Evolutionary conservation across 1,140 invertebrate species (phyloP).

Genomic region (Drosophila pallidifrons): DNA sequence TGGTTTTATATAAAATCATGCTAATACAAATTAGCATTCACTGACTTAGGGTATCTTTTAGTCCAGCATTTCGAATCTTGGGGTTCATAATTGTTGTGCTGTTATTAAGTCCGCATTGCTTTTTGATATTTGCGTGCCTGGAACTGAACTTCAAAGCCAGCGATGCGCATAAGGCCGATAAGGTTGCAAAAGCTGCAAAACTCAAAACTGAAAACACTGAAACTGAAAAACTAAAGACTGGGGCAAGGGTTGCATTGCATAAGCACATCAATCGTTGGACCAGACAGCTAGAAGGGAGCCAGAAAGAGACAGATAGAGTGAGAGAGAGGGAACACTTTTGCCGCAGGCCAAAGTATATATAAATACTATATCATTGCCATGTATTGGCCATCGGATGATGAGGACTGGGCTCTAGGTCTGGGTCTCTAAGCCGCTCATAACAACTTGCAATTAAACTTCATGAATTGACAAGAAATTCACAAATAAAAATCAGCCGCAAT

Average conservation of each 20-base stretch:
- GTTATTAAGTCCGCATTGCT: constrained; percentile 48
- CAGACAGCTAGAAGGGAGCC: constrained; percentile 40
- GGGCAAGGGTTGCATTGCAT: constrained; percentile 72
- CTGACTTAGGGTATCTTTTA: neutral
- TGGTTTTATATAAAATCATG: too few species aligned
- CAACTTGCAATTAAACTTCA: constrained; percentile 72
- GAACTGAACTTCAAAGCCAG: constrained; percentile 55
- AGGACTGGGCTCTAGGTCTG: constrained; percentile 16
- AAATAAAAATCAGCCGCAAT: constrained; percentile 51
- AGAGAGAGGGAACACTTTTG: constrained; percentile 7
- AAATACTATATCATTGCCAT: neutral
- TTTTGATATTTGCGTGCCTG: constrained; percentile 76
- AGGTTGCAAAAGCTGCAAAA: constrained; percentile 36
- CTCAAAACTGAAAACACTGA: neutral
- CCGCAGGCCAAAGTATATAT: constrained; percentile 13
- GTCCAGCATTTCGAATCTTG: neutral
- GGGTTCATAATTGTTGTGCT: constrained; percentile 41
- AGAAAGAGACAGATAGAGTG: constrained; percentile 17
- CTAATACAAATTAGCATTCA: neutral
- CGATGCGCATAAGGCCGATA: constrained; percentile 49
- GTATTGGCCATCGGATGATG: constrained; percentile 4
- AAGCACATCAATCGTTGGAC: constrained; percentile 80
- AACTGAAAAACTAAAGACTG: constrained; percentile 21
- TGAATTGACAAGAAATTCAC: constrained; percentile 78
- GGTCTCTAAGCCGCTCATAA: constrained; percentile 49